These are phyloP conservation scores for Ornithorhynchus anatinus DNA, from an alignment of 2,113 vertebrate genomes.

Conservation along the genomic window DNA sequence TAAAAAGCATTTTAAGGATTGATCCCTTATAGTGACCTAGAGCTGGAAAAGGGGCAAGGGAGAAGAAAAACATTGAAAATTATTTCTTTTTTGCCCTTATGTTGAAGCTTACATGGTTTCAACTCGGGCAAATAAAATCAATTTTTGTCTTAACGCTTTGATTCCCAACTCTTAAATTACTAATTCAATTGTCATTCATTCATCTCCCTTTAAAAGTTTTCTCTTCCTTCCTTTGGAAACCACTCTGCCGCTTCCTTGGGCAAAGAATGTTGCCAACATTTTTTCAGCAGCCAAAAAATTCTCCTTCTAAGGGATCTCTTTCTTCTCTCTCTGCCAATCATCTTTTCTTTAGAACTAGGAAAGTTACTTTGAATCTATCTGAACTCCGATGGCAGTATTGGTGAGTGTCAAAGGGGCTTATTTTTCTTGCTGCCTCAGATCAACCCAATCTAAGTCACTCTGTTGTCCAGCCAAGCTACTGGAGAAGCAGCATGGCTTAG, in stretches of 20 bases:
- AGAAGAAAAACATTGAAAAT: background rate
- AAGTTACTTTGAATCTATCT: background rate
- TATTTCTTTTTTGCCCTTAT: background rate
- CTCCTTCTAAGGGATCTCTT: background rate
- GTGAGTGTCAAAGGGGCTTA: too few species aligned
- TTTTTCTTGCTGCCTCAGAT: too few species aligned
- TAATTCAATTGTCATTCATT: too few species aligned
- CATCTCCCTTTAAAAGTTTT: background rate
- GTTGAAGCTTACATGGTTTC: too few species aligned
- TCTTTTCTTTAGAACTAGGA: background rate
- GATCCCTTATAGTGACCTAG: too few species aligned
- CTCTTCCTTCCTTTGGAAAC: background rate
- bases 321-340: background rate
- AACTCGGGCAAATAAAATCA: too few species aligned
- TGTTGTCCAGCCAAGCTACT: too few species aligned
- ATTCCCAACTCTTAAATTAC: background rate
- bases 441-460: too few species aligned
- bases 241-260: background rate
- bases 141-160: background rate
- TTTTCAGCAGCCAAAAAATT: accelerated
- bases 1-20: too few species aligned
- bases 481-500: too few species aligned
- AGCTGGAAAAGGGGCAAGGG: background rate
- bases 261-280: background rate
- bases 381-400: too few species aligned